A percentile compares a stretch with the other conserved stretches of the same genome.
phyloP scores from a whole-genome alignment of 2,113 vertebrate genomes.

The Falcunculus frontatus region DNA sequence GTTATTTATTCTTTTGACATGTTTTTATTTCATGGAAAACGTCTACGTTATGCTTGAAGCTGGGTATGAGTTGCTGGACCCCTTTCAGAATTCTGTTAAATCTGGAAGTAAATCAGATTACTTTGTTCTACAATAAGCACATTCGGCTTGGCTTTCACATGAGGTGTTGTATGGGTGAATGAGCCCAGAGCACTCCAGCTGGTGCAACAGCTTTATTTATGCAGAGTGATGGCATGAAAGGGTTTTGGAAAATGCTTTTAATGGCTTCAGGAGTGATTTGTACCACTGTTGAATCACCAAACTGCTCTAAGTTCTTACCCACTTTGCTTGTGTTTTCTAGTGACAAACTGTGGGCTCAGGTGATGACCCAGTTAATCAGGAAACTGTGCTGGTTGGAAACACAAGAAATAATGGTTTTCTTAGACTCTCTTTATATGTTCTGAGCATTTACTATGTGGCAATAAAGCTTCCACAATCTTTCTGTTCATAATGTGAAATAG shows the following conservation, averaged over 20 bases:
- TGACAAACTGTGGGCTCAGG: not conserved
- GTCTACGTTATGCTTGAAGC: not conserved
- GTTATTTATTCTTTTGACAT: constrained; percentile 46
- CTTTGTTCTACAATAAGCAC: constrained; percentile 30
- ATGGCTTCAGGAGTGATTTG: constrained; percentile 19
- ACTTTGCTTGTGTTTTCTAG: not conserved
- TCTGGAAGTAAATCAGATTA: constrained; percentile 59
- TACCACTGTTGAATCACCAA: not conserved
- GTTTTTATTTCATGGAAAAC: constrained; percentile 22
- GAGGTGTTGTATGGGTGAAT: constrained; percentile 52
- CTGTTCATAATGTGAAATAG: not conserved
- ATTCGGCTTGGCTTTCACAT: constrained; percentile 40
- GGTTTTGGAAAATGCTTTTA: constrained; percentile 39
- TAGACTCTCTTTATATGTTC: not conserved
- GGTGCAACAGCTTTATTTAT: constrained; percentile 66
- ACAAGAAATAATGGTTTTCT: not conserved
- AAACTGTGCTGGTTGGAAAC: not conserved
- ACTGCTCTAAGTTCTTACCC: not conserved
- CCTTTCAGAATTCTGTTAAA: constrained; percentile 53
- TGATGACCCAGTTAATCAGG: not conserved
- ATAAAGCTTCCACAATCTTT: not conserved
- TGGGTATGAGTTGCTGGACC: constrained; percentile 26
- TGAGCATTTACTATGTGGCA: not conserved
- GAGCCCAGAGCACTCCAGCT: constrained; percentile 61
- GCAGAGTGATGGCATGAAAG: constrained; percentile 37